A percentile compares a stretch with the other conserved stretches of the same genome.
Conservation (phyloP, 2,113 vertebrate species). For the Deroptyus accipitrinus region DNA sequence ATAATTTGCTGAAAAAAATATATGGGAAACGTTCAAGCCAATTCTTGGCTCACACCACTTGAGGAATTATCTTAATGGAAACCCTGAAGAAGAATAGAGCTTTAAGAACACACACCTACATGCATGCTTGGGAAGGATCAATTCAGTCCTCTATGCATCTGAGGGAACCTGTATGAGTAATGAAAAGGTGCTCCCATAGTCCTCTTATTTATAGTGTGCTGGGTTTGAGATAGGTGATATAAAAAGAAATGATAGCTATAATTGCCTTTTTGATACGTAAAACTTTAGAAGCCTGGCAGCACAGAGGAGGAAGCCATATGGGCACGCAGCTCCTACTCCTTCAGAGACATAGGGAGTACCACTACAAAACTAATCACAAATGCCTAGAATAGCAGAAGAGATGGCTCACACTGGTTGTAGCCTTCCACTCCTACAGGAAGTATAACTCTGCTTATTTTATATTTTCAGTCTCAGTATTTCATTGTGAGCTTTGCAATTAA, state of each 20-base stretch:
- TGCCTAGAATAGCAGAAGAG: neutral
- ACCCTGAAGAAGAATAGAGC: neutral
- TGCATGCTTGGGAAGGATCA: neutral
- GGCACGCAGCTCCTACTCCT: neutral
- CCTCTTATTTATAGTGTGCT: neutral
- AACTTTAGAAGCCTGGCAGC: neutral
- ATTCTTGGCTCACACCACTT: neutral
- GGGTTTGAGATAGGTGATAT: neutral
- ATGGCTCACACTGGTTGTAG: neutral
- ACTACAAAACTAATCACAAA: neutral
- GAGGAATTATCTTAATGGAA: neutral
- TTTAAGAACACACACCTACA: neutral
- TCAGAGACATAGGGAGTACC: neutral
- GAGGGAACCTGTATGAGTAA: neutral
- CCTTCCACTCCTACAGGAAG: neutral
- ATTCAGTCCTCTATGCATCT: neutral
- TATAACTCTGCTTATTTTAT: neutral
- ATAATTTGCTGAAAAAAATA: neutral
- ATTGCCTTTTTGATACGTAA: neutral
- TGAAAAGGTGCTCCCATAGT: neutral
- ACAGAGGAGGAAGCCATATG: neutral
- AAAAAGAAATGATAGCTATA: neutral
- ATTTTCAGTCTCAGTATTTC: neutral
- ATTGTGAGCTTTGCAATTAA: neutral
- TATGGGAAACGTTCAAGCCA: neutral